Evolutionary conservation across 2,888 invertebrate species (phyloP).

Genomic region (Hoplodrina blanda): DNA sequence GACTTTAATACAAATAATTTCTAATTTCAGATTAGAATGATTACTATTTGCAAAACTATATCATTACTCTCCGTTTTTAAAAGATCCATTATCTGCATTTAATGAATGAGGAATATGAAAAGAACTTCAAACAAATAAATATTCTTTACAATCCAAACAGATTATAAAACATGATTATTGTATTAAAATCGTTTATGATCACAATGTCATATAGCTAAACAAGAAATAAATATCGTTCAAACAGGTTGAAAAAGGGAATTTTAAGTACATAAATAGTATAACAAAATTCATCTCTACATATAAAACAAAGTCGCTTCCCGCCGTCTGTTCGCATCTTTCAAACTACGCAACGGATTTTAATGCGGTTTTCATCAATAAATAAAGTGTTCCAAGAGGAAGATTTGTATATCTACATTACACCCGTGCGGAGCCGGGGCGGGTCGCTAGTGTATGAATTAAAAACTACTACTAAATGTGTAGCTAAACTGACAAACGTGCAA

Average conservation of each 20-base stretch:
- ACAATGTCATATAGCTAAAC: constrained; percentile 3
- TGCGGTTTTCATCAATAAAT: too few relatives aligned
- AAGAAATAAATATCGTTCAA: constrained; percentile 30
- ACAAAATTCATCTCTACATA: constrained; percentile 16
- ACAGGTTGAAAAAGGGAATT: constrained; percentile 11
- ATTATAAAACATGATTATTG: not conserved
- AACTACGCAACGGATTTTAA: too few relatives aligned
- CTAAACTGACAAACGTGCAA: constrained; percentile 64
- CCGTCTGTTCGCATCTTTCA: too few relatives aligned
- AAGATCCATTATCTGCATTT: not conserved
- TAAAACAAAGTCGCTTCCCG: too few relatives aligned
- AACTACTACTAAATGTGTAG: constrained; percentile 50
- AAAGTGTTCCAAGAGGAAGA: too few relatives aligned
- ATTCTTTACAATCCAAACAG: constrained; percentile 8
- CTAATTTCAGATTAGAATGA: too few relatives aligned
- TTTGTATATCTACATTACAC: too few relatives aligned
- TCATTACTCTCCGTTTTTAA: too few relatives aligned
- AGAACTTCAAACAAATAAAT: constrained; percentile 8
- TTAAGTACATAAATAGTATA: constrained; percentile 55
- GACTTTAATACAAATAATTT: too few relatives aligned
- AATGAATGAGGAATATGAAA: constrained; percentile 2
- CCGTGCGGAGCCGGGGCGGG: too few relatives aligned
- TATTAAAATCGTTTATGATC: not conserved
- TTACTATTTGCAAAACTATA: too few relatives aligned
- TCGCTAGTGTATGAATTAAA: not conserved